A percentile compares a stretch with the other conserved stretches of the same genome.
These are phyloP conservation scores for Smithornis capensis DNA, from an alignment of 2,113 vertebrate genomes.

Conservation along the genomic window DNA sequence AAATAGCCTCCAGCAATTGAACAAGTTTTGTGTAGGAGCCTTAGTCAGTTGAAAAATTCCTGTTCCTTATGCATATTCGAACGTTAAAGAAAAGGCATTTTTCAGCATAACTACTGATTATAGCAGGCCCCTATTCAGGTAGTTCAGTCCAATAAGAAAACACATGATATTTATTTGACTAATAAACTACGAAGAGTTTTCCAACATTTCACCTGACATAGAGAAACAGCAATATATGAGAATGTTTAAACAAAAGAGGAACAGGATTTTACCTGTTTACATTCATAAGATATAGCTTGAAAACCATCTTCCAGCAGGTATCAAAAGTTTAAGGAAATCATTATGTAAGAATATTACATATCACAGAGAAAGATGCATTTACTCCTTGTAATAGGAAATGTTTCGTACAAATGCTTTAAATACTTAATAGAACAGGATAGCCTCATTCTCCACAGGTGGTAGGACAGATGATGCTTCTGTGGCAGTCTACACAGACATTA, in stretches of 20 bases:
- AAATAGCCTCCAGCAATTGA: not conserved
- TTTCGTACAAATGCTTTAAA: not conserved
- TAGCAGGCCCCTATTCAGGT: not conserved
- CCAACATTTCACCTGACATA: not conserved
- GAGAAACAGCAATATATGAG: not conserved
- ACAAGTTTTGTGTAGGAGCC: not conserved
- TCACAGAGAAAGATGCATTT: not conserved
- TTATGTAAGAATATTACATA: not conserved
- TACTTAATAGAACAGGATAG: not conserved
- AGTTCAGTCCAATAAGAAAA: not conserved
- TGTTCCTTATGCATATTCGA: not conserved
- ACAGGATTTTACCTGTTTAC: not conserved
- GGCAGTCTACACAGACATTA: not conserved
- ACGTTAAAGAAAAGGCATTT: not conserved
- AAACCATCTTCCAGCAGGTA: not conserved
- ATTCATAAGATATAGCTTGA: not conserved
- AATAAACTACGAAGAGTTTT: not conserved
- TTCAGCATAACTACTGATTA: not conserved
- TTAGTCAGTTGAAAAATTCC: not conserved
- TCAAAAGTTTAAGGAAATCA: not conserved
- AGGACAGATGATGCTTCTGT: not conserved
- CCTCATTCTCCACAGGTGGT: not conserved
- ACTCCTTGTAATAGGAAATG: not conserved
- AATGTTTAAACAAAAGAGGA: not conserved
- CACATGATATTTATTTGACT: not conserved